These are phyloP conservation scores for Grallaria varia DNA, from an alignment of 2,113 vertebrate genomes.

Conservation along the genomic window DNA sequence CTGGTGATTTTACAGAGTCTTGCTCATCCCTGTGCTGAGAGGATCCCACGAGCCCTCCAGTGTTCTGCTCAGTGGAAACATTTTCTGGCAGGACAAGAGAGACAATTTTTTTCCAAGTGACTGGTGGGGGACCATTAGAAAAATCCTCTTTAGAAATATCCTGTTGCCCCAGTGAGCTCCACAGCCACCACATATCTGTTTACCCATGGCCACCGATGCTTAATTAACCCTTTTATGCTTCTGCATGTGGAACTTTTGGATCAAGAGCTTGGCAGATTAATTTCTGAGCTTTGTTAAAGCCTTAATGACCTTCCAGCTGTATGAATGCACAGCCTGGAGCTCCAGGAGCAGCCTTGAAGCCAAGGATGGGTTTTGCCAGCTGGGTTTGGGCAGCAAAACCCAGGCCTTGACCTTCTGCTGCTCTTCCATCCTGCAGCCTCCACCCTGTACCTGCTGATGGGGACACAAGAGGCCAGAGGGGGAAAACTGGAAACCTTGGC, in stretches of 20 bases:
- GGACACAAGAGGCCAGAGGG: fast-evolving
- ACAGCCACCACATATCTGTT: background rate
- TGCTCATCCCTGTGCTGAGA: background rate
- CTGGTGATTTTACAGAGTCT: background rate
- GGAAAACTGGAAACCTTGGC: background rate
- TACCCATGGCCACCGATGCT: background rate
- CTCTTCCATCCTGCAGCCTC: background rate
- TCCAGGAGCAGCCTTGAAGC: background rate
- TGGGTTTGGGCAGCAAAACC: background rate
- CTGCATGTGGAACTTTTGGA: background rate
- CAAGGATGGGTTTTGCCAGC: background rate
- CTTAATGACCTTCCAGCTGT: background rate
- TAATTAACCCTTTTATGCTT: background rate
- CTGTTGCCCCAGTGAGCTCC: background rate
- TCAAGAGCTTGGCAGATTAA: background rate
- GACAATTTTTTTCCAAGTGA: background rate
- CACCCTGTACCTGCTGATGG: background rate
- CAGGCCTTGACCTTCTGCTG: background rate
- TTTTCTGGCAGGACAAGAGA: background rate
- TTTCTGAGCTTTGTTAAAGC: background rate
- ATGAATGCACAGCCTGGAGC: background rate
- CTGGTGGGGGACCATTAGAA: background rate
- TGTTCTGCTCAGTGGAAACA: background rate
- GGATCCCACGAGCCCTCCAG: background rate
- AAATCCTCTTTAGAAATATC: background rate